Evolutionary conservation across 2,797 vertebrate genomes (phyloP).

Genomic region (Selene dorsalis): DNA sequence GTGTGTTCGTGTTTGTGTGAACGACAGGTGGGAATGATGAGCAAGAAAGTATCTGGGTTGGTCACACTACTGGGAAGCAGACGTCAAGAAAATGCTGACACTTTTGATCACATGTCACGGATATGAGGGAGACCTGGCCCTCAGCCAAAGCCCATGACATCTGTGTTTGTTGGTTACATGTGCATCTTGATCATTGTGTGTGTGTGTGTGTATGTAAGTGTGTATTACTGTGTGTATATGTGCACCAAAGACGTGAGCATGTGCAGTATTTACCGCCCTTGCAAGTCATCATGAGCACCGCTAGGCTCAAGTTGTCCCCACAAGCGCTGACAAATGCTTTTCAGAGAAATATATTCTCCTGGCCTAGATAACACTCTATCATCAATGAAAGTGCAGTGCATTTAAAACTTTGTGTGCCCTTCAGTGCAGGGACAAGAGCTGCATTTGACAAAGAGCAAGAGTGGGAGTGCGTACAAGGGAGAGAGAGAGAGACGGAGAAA

Average conservation of each 20-base stretch:
- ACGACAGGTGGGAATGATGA: constrained; percentile 63
- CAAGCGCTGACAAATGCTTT: constrained; percentile 57
- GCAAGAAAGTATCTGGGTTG: constrained; percentile 56
- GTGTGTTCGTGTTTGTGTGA: constrained; percentile 16
- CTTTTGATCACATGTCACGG: constrained; percentile 69
- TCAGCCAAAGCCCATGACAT: constrained; percentile 63
- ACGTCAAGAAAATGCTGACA: constrained; percentile 74
- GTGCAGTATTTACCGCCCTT: constrained; percentile 57
- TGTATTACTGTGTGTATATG: not conserved
- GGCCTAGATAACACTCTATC: constrained; percentile 45
- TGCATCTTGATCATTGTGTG: constrained; percentile 32
- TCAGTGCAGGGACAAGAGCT: constrained; percentile 25
- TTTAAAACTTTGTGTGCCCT: constrained; percentile 55
- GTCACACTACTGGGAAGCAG: constrained; percentile 64
- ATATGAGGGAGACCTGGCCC: constrained; percentile 53
- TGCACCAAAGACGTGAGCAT: constrained; percentile 48
- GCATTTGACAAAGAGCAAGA: constrained; percentile 36
- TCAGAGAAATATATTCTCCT: constrained; percentile 51
- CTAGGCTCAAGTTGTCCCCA: constrained; percentile 60
- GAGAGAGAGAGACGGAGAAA: not conserved
- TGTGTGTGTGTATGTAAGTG: not conserved
- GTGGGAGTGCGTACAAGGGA: constrained; percentile 10
- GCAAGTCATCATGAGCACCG: constrained; percentile 37
- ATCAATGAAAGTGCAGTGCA: constrained; percentile 35
- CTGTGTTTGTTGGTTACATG: constrained; percentile 37